Base-by-base conservation (phyloP, 2,113 vertebrate species). In the Aix galericulata region DNA sequence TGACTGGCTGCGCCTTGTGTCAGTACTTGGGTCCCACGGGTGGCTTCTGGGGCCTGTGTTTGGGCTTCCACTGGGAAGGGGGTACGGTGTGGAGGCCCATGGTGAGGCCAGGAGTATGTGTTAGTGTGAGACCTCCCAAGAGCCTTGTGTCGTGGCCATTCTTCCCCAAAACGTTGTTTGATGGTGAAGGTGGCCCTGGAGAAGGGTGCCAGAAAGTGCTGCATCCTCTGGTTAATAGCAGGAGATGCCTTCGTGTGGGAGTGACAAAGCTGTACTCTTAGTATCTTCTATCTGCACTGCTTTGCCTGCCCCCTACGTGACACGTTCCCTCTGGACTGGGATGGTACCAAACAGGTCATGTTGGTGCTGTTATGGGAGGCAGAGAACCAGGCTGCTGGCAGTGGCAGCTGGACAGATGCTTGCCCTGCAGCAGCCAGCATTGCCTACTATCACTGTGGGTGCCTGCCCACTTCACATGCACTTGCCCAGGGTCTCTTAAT, bases 311-410 rank as follows among this genome's bases (percentile, higher is more conserved):
- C 64, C 18, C 1, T 17, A 23, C 0, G 1, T 20, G 68, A 17
- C 26, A 14, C 2, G 9, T 72, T 72, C 69, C 40, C 13, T 36
- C 44, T 8, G 36, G 50, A 29, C 59, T 53, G 81, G 21, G 52
- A 3, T 82, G 66, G 11, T 46, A 44, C 17, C 73, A 29, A 11
- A 16, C 34, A 48, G 63, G 38, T 8, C 23, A 6, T 0, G 0
- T 22, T 21, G 21, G 22, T 42, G n/a, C 40, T 31, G 58, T 66
- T 22, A 44, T 63, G 40, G 60, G 38, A 76, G n/a, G 46, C 63
- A 62, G 80, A 73, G 38, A 34, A 53, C 5, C n/a, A 55, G 40
- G 71, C 58, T 89, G 56, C 69, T 4, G 18, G 42, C 32, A 31
- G 2, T 3, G 7, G 58, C 60, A 68, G 82, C 52, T 63, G 36